Evolutionary conservation across 2,888 invertebrate species (phyloP), one percentile per base, ranked within the genome.

Genomic region (Euspilapteryx auroguttella): DNA sequence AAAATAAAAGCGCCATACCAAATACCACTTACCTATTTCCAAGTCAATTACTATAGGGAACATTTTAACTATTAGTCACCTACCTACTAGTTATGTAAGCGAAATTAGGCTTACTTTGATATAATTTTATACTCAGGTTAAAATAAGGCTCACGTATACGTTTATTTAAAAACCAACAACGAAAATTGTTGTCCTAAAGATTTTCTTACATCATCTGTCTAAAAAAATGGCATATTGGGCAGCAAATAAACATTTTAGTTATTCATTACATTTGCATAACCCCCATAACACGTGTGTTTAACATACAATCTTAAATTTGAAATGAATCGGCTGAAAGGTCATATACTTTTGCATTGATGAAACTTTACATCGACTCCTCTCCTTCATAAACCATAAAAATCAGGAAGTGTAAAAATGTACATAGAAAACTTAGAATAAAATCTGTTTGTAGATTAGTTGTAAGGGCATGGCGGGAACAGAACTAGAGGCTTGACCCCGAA

Each of bases 31-130:
- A n/a, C n/a, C n/a, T 81, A 81, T 81, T 81, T 85, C 83, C 82
- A 85, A 84, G 86, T 86, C 86, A 86, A 86, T 86, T 86, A 86
- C 79, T 83, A 80, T 85, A 85, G 86, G 86, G 86, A 86, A 85
- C 86, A 86, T 82, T 77, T 78, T 17, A 79, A 79, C 78, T 79
- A 80, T 44, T 62, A 75, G 71, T 31, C 68, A 68, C 62, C 63
- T 73, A 69, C 55, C 68, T 71, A 53, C 5, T 6, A 42, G 31
- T 43, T 41, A 57, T 38, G 66, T 73, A 73, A 73, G 68, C 69
- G 55, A 43, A 49, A 47, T 51, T 69, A 73, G 63, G 65, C 71
- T 69, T 69, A 71, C 69, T 48, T 49, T 21, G 31, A 51, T 69
- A 68, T 73, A 75, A 75, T 73, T 73, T 73, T 75, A 63, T 75